phyloP scores from a whole-genome alignment of 2,888 invertebrate genomes.

The Hyles lineata region DNA sequence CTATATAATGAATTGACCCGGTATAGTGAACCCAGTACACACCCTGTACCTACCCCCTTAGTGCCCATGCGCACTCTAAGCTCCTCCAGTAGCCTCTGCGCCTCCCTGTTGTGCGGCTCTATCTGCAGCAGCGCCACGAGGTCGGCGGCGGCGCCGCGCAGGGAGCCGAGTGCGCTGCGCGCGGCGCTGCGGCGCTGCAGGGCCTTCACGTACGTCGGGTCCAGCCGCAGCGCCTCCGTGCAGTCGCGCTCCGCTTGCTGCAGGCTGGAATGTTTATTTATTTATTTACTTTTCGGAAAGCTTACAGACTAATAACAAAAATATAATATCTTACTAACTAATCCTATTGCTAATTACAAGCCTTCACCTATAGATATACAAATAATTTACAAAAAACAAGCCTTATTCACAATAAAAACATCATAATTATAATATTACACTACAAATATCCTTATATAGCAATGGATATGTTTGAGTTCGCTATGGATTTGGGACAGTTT shows the following conservation, averaged over 20 bases:
- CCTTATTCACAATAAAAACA: no score
- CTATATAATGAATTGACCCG: no score
- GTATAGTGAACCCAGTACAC: background rate
- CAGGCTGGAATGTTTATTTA: conserved; percentile 78
- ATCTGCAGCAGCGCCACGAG: conserved; percentile 88
- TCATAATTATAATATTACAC: no score
- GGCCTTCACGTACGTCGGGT: conserved; percentile 93
- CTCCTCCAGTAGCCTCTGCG: conserved; percentile 84
- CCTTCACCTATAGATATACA: no score
- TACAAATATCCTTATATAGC: no score
- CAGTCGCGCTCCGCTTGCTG: conserved; percentile 92
- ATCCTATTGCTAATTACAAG: no score
- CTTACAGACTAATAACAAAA: no score
- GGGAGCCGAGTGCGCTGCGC: conserved; percentile 88
- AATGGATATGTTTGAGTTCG: no score
- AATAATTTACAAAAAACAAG: no score
- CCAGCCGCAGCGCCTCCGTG: conserved; percentile 90
- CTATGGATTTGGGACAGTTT: no score
- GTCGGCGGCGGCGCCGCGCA: conserved; percentile 89
- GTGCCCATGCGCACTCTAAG: conserved; percentile 82
- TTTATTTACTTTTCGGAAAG: no score
- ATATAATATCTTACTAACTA: no score
- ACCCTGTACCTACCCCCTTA: conserved; percentile 72
- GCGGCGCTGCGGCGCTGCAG: conserved; percentile 92
- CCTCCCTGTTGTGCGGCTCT: conserved; percentile 92